Evolutionary conservation across 2,797 vertebrate species (phyloP), one percentile per base, ranked within the genome.

Genomic region (Acanthurus lineatus): DNA sequence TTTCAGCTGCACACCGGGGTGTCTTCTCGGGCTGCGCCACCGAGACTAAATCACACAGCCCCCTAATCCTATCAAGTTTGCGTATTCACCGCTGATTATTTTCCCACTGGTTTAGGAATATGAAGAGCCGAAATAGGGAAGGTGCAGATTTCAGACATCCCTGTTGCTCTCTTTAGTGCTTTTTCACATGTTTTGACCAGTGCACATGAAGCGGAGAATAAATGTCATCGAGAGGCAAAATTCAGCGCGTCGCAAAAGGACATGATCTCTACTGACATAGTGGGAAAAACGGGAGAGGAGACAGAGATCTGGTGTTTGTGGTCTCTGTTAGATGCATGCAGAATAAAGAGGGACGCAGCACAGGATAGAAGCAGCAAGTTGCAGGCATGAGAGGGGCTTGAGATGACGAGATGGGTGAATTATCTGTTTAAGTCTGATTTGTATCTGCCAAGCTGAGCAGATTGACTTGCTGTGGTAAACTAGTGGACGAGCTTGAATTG

Each of bases 1-100:
- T 91, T 90, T 80, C 78, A 86, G 88, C 80, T 49, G 88, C 92
- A 35, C 93, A 17, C 84, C 64, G 87, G 89, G 90, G 91, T 67
- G 92, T 88, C 93, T 65, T 6, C 85, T 68, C 77, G 42, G 77
- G 73, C 84, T 83, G 77, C 81, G 88, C 77, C 81, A 76, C 81
- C 66, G 77, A 81, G 65, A 53, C 81, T 40, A 49, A 77, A 66
- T n/a, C 87, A 73, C 82, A 79, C 88, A 79, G 44, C 1, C 35
- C 20, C 20, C 53, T 80, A 86, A 92, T 89, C 85, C 74, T 5
- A 40, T 82, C 82, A 89, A 83, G 83, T 90, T 83, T 88, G 86
- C 85, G 76, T 84, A 85, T 86, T 91, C 78, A 7, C 17, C 73
- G 4, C 64, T 49, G 52, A 79, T 80, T 59, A 66, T 85, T 76